phyloP scores from a whole-genome alignment of 92 coral and sea anemone genomes.

The Pocillopora meandrina region DNA sequence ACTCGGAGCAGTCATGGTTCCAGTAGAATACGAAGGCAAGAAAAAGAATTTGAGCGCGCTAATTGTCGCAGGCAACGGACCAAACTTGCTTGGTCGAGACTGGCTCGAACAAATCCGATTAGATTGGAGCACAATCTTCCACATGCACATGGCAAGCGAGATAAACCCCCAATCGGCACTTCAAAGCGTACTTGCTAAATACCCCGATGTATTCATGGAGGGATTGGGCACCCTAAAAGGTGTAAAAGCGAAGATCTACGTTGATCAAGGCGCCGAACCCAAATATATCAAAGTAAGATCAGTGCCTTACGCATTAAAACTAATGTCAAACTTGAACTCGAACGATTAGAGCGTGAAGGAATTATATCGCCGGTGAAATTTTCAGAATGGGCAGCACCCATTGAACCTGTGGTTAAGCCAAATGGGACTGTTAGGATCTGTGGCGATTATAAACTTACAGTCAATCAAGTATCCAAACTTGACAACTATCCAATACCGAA shows the following conservation, averaged over 20 bases:
- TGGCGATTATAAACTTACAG: conserved; percentile 65
- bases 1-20: conserved; percentile 29
- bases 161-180: not conserved
- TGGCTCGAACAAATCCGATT: conserved; percentile 51
- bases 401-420: conserved; percentile 43
- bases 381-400: conserved; percentile 62
- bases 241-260: conserved; percentile 35
- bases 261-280: conserved; percentile 31
- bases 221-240: conserved; percentile 51
- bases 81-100: conserved; percentile 50
- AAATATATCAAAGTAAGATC: conserved; percentile 25
- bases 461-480: conserved; percentile 55
- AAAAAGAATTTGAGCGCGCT: conserved; percentile 13
- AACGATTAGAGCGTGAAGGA: conserved; percentile 27
- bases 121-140: conserved; percentile 35
- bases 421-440: conserved; percentile 41
- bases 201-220: conserved; percentile 23
- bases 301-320: conserved; percentile 35
- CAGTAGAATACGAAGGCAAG: conserved; percentile 31
- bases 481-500: conserved; percentile 70
- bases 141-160: not conserved
- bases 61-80: conserved; percentile 36
- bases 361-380: conserved; percentile 51
- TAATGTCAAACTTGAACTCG: conserved; percentile 34
- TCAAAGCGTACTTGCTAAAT: not conserved